These are phyloP conservation scores for Chelonoidis abingdonii DNA, from an alignment of 2,113 vertebrate genomes.

Conservation along the genomic window DNA sequence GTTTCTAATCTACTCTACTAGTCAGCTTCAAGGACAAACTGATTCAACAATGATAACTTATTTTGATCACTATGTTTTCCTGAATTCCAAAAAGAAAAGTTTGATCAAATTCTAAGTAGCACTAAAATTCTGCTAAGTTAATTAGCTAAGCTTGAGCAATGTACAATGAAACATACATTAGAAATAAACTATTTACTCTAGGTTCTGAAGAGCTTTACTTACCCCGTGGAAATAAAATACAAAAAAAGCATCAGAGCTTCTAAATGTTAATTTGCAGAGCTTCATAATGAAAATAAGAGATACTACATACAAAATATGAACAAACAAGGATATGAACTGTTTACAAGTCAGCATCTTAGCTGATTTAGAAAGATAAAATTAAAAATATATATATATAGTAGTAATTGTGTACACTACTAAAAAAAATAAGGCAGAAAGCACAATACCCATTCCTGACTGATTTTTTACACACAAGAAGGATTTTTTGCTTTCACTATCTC, in stretches of 20 bases:
- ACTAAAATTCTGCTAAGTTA: conserved; percentile 49
- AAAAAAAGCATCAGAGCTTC: conserved; percentile 17
- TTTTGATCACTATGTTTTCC: conserved; percentile 41
- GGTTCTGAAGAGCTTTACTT: background rate
- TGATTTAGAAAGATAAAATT: conserved; percentile 52
- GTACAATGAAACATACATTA: conserved; percentile 31
- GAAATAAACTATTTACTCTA: conserved; percentile 41
- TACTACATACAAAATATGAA: conserved; percentile 13
- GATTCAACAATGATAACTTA: conserved; percentile 53
- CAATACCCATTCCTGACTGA: conserved; percentile 50
- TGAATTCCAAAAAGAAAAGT: conserved; percentile 4
- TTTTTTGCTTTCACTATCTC: conserved; percentile 47
- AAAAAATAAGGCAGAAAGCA: conserved; percentile 8
- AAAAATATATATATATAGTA: background rate
- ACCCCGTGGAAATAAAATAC: background rate
- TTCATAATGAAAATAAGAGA: conserved; percentile 17
- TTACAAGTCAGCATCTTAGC: conserved; percentile 47
- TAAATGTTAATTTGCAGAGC: background rate
- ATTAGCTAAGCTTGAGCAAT: conserved; percentile 37
- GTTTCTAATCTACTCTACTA: conserved; percentile 39
- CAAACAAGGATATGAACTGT: conserved; percentile 19
- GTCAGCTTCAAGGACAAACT: conserved; percentile 57
- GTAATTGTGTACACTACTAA: conserved; percentile 5
- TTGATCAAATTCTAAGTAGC: conserved; percentile 38
- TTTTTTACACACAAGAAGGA: conserved; percentile 43